phyloP scores from a whole-genome alignment of 2,888 invertebrate species.

The Apamea epomidion region DNA sequence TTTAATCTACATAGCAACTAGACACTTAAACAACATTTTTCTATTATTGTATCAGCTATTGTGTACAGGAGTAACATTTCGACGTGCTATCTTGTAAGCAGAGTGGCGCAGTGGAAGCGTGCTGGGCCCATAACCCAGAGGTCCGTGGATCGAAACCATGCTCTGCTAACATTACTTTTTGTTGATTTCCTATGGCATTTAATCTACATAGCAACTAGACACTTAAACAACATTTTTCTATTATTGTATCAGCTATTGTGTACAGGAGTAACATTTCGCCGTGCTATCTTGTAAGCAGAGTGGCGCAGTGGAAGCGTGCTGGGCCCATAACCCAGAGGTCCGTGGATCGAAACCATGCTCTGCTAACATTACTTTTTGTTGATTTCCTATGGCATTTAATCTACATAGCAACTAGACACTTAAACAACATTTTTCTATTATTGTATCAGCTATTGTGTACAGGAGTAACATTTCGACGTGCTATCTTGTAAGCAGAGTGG shows the following conservation, averaged over 20 bases:
- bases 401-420: too few relatives aligned
- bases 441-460: too few relatives aligned
- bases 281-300: conserved; percentile 90
- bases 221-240: too few relatives aligned
- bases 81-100: conserved; percentile 75
- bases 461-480: neutral
- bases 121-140: conserved; percentile 97
- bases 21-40: too few relatives aligned
- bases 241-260: too few relatives aligned
- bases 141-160: conserved; percentile 96
- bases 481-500: conserved; percentile 91
- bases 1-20: too few relatives aligned
- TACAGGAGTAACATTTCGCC: neutral
- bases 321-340: conserved; percentile 97
- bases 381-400: too few relatives aligned
- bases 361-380: conserved; percentile 40
- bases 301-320: conserved; percentile 96
- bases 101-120: conserved; percentile 96
- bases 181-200: too few relatives aligned
- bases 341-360: conserved; percentile 95
- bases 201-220: too few relatives aligned
- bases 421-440: too few relatives aligned
- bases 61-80: conserved; percentile 5
- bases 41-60: too few relatives aligned
- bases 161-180: conserved; percentile 41